phyloP scores from a whole-genome alignment of 2,888 invertebrate species.

The Schizaphis graminum region DNA sequence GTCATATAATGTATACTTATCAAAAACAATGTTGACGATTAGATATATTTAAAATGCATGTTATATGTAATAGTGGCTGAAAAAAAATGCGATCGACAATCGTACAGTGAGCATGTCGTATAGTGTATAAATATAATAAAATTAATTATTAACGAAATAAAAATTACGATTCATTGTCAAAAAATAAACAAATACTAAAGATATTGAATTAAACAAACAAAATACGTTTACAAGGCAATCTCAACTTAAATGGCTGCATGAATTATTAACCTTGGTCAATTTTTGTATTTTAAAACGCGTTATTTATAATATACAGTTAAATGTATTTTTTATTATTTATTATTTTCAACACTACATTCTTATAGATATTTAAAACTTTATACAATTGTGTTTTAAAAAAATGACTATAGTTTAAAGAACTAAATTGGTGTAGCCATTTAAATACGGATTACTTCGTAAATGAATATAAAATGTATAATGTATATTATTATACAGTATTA shows the following conservation, averaged over 20 bases:
- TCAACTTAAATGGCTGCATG: not conserved
- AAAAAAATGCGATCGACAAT: not conserved
- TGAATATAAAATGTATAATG: not conserved
- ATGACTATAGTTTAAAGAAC: not conserved
- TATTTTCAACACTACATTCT: not conserved
- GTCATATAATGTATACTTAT: not conserved
- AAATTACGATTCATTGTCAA: not conserved
- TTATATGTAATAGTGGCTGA: not conserved
- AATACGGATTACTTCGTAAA: not conserved
- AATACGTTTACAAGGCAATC: not conserved
- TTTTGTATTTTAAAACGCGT: not conserved
- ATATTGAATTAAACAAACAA: not conserved
- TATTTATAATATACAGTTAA: not conserved
- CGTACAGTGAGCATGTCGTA: not conserved
- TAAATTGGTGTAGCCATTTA: not conserved
- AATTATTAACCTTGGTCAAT: not conserved
- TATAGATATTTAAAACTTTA: not conserved
- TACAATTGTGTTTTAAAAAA: not conserved
- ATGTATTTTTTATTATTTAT: not conserved
- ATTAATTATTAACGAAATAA: not conserved
- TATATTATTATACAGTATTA: not conserved
- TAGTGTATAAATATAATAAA: not conserved
- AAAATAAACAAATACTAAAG: not conserved
- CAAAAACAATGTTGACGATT: not conserved
- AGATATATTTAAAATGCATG: not conserved